Evolutionary conservation across 2,888 invertebrate species (phyloP), one percentile per base, ranked within the genome.

Genomic region (Physocephala rufipes): DNA sequence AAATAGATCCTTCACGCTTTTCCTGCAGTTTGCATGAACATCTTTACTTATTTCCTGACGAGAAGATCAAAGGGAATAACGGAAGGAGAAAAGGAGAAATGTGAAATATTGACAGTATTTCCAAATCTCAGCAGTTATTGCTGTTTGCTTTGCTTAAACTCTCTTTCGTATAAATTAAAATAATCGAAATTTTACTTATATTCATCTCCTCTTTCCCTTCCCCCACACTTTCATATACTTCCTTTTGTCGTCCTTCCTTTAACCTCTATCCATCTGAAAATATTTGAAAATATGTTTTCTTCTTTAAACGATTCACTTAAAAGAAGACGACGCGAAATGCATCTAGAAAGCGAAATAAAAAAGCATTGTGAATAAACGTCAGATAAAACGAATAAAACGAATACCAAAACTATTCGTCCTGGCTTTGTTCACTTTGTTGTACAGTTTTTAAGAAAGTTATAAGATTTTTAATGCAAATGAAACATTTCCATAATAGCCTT

Each of bases 111-210:
- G 58, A 58, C 13, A 63, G n/a, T 47, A 63, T 63, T 7, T 7
- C 4, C 9, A 63, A 63, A 19, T 24, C 26, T 63, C 15, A 47
- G 7, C 47, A 45, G 21, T 63, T 63, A 63, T 47, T 47, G 45
- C 16, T 63, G 24, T 63, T 63, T 63, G 13, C 63, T 63, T 36
- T 63, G 24, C 47, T 21, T 47, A 13, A n/a, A n/a, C n/a, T n/a
- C n/a, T n/a, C 21, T 24, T 16, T 21, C 21, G 12, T 47, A 15
- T 47, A 45, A 36, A 36, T 4, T 36, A 36, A 36, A 36, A 36
- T 36, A 36, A 7, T n/a, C n/a, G 36, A 4, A 36, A 9, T 36
- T 36, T 36, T 36, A 4, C 9, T 4, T 36, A 36, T 36, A n/a
- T 36, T 9, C 36, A 36, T 9, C 36, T 36, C 36, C 36, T 36